Conservation (phyloP, 2,113 vertebrate species). For the Ploceus nigricollis region DNA sequence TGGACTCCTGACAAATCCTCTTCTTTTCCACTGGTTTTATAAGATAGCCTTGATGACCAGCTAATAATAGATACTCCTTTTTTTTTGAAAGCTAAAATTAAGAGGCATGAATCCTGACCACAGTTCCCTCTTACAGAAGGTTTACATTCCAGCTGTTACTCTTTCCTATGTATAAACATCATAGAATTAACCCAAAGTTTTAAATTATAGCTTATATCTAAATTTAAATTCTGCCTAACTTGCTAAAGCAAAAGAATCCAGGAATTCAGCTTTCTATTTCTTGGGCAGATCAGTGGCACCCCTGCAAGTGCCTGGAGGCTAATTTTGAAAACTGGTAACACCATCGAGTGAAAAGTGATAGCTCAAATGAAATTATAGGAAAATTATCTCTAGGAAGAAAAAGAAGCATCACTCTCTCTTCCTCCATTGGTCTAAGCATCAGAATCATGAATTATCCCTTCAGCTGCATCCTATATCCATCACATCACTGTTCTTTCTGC, state of each 20-base stretch:
- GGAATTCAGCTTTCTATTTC: neutral
- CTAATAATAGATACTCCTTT: neutral
- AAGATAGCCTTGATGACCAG: neutral
- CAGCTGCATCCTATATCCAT: neutral
- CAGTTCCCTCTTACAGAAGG: neutral
- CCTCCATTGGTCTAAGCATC: neutral
- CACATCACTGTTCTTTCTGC: neutral
- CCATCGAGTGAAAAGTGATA: neutral
- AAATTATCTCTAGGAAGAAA: neutral
- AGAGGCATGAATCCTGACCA: neutral
- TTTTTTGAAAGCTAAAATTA: neutral
- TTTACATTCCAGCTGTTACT: neutral
- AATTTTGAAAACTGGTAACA: neutral
- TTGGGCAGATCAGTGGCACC: neutral
- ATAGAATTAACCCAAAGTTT: neutral
- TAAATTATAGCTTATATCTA: neutral
- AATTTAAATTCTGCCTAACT: neutral
- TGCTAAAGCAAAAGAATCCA: neutral
- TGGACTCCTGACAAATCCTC: neutral
- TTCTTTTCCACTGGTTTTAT: neutral
- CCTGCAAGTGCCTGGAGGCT: neutral
- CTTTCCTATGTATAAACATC: neutral
- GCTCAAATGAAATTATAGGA: neutral
- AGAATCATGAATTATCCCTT: neutral
- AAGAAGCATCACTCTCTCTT: neutral